Evolutionary conservation across 2,113 vertebrate genomes (phyloP).

Genomic region (Dinomys branickii): DNA sequence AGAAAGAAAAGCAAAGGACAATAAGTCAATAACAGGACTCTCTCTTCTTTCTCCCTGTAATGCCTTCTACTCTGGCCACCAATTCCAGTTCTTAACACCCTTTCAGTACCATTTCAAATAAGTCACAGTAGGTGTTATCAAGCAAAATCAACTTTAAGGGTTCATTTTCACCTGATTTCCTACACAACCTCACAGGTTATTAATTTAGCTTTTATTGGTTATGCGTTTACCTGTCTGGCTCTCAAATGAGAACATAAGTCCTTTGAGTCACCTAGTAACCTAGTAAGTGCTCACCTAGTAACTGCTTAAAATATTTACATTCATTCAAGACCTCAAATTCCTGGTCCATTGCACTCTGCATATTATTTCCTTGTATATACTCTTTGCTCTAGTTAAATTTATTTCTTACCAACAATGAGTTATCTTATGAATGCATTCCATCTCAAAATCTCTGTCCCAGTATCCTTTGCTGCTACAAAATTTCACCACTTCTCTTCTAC

Average conservation of each 20-base stretch:
- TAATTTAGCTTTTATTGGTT: not conserved
- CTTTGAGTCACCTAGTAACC: not conserved
- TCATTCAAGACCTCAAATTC: not conserved
- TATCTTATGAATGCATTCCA: not conserved
- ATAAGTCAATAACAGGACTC: not conserved
- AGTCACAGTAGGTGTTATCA: not conserved
- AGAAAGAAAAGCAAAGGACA: not conserved
- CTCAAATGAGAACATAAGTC: not conserved
- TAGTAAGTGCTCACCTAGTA: not conserved
- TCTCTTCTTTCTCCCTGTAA: not conserved
- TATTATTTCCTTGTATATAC: not conserved
- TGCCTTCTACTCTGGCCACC: not conserved
- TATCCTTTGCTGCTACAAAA: not conserved
- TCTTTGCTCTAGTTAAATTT: not conserved
- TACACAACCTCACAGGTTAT: not conserved
- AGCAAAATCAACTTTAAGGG: not conserved
- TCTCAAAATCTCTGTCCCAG: not conserved
- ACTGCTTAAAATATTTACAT: not conserved
- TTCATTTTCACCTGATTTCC: not conserved
- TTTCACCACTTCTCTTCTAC: fast-evolving
- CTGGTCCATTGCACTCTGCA: not conserved
- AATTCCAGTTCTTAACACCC: not conserved
- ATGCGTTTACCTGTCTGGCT: not conserved
- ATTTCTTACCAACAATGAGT: not conserved
- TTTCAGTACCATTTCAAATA: not conserved